phyloP scores from a whole-genome alignment of 2,113 vertebrate species.

The Psammodynastes pulverulentus region DNA sequence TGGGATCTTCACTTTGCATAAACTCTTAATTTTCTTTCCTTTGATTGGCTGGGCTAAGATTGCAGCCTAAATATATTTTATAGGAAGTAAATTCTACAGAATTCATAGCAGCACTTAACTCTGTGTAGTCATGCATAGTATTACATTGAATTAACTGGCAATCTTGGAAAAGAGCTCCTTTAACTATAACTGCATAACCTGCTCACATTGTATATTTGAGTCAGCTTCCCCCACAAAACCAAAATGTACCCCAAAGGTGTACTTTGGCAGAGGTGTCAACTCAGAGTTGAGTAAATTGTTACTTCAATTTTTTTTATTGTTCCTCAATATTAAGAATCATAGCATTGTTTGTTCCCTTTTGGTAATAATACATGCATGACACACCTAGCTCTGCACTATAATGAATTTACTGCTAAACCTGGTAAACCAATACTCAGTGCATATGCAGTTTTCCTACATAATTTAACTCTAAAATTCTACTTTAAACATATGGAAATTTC shows the following conservation, averaged over 20 bases:
- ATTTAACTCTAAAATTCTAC: neutral
- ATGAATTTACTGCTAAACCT: neutral
- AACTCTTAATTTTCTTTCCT: neutral
- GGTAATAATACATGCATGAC: neutral
- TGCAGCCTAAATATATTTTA: neutral
- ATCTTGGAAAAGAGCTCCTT: neutral
- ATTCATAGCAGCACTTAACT: neutral
- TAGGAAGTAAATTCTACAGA: neutral
- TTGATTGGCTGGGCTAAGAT: neutral
- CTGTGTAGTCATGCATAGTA: neutral
- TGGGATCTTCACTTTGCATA: slow-evolving; percentile 18
- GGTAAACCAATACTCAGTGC: neutral
- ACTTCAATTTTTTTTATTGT: neutral
- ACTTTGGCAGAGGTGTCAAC: neutral
- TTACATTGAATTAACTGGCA: neutral
- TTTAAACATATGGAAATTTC: neutral
- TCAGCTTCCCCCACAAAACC: neutral
- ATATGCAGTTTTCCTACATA: neutral
- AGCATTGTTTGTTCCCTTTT: neutral
- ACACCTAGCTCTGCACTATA: neutral
- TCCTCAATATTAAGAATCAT: neutral
- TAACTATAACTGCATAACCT: neutral
- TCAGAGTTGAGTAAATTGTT: neutral
- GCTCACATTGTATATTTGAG: neutral
- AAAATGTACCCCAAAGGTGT: neutral